Evolutionary conservation across 2,888 invertebrate genomes (phyloP).

Genomic region (Meliscaeva auricollis): DNA sequence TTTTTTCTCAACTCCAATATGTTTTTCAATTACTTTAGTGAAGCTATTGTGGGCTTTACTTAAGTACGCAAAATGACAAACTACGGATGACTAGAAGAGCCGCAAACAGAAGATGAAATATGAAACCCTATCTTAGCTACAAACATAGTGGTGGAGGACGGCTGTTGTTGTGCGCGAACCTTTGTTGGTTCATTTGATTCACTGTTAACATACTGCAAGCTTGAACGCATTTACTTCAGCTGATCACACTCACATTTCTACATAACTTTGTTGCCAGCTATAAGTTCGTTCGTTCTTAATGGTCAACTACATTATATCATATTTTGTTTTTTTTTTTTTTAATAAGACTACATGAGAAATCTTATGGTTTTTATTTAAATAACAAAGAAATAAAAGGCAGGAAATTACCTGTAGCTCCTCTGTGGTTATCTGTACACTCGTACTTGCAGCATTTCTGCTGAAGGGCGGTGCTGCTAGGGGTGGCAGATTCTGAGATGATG

Average conservation of each 20-base stretch:
- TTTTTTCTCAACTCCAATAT: slow-evolving; percentile 16
- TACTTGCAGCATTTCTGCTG: slow-evolving; percentile 83
- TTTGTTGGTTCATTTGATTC: slow-evolving; percentile 23
- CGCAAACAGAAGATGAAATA: slow-evolving; percentile 31
- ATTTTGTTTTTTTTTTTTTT: background rate
- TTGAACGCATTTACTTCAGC: background rate
- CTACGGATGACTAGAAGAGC: background rate
- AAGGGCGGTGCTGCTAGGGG: slow-evolving; percentile 77
- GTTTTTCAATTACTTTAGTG: slow-evolving; percentile 6
- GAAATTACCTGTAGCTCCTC: slow-evolving; percentile 89
- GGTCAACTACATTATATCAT: slow-evolving; percentile 13
- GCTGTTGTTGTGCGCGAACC: background rate
- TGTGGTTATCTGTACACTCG: slow-evolving; percentile 86
- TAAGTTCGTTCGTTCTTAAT: background rate
- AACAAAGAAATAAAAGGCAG: background rate
- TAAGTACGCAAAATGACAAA: slow-evolving; percentile 2
- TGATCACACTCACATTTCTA: slow-evolving; percentile 10
- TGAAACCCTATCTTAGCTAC: slow-evolving; percentile 18
- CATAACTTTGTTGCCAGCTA: background rate
- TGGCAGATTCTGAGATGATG: slow-evolving; percentile 82
- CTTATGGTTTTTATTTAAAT: background rate
- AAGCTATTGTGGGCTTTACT: background rate
- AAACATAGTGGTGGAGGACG: background rate
- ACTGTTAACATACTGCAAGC: slow-evolving; percentile 22
- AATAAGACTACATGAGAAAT: slow-evolving; percentile 1